Evolutionary conservation across 35 echinoderm and acorn worm genomes (phyloP), one percentile per base, ranked within the genome.

Genomic region (Nesometra sesokonis): DNA sequence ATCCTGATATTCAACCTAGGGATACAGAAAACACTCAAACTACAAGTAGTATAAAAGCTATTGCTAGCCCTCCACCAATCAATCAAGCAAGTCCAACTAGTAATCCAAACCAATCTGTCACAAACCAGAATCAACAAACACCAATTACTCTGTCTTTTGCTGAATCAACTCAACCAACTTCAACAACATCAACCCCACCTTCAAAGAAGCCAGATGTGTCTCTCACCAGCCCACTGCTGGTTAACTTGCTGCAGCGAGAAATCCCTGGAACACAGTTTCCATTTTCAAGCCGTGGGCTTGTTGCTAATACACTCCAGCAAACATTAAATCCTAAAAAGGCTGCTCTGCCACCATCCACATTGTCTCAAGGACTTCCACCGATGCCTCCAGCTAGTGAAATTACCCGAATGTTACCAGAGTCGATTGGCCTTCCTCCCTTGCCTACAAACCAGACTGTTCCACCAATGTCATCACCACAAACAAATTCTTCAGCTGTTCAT

Each of bases 201-300:
- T 34, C 38, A 34, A 89, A 86, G 29, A 78, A 87, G 77, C 84
- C 87, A 19, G 91, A 91, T 86, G 96, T 93, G 29, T 86, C 96
- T 29, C 80, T 99, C 35, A 99, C 96, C 36, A 99, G 96, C 80
- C 96, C 96, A 27, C 82, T 99, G 35, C 67, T 99, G 76, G 96
- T 99, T 0, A 92, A 94, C 87, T 88, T 99, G 17, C 85, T 99
- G 23, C 96, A 99, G 57, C 94, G 90, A 83, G 96, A 99, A 46
- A 92, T 94, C 21, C 83, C 96, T 17, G 82, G 93, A 17, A 99
- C 87, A 30, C 96, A 99, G 85, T 94, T 99, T 79, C 88, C 93
- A n/a, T 90, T 93, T 57, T 57, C 85, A 31, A 86, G 47, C 30
- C 87, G 78, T 78, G 77, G 43, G 37, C 31, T 0, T 37, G 77